Conservation (phyloP, 2,113 vertebrate species). For the Lophura nycthemera region DNA sequence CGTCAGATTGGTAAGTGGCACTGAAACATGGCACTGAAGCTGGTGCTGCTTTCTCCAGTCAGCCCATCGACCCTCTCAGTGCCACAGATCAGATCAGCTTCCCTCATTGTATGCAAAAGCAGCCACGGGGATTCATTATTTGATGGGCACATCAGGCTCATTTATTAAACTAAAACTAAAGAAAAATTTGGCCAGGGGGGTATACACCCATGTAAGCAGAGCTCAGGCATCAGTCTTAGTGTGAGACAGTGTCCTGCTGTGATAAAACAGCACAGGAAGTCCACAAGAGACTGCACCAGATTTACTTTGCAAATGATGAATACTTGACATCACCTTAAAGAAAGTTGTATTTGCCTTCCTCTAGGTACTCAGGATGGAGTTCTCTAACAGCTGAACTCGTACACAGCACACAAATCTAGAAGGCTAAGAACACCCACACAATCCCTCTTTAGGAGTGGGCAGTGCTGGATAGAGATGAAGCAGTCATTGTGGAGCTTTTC, state of each 20-base stretch:
- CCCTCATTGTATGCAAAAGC: fast-evolving
- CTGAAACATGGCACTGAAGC: not conserved
- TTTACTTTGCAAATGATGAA: not conserved
- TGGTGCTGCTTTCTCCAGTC: fast-evolving
- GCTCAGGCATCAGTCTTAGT: not conserved
- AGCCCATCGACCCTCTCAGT: not conserved
- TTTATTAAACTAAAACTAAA: not conserved
- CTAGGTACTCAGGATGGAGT: not conserved
- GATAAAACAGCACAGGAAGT: not conserved
- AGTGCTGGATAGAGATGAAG: not conserved
- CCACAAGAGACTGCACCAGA: not conserved
- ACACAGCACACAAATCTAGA: not conserved
- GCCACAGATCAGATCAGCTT: not conserved
- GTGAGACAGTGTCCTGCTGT: not conserved
- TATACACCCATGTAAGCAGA: not conserved
- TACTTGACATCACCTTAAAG: not conserved
- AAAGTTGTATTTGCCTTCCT: not conserved
- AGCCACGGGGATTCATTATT: not conserved
- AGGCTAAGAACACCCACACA: not conserved
- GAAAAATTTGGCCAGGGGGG: too few species aligned
- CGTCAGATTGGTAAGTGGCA: not conserved
- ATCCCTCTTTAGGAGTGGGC: not conserved
- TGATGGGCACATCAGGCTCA: not conserved
- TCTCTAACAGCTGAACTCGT: not conserved
- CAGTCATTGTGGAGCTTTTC: not conserved